Evolutionary conservation across 2,888 invertebrate genomes (phyloP).

Genomic region (Drosophila subquinaria): DNA sequence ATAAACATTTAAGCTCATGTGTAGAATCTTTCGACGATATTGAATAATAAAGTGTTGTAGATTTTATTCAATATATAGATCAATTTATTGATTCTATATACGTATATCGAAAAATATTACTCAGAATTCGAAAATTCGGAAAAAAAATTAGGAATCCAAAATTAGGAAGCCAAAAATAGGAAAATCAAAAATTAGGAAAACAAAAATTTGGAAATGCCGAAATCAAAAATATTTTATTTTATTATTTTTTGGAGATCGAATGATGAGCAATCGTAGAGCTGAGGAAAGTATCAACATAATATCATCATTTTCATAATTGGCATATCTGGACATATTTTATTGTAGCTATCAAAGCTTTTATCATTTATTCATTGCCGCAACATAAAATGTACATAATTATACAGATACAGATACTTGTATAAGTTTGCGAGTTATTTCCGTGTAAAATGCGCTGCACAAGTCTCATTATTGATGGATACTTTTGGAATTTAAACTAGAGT

Average conservation of each 20-base stretch:
- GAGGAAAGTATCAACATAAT: neutral
- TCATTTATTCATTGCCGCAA: conserved; percentile 49
- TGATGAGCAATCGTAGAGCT: neutral
- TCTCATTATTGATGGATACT: conserved; percentile 20
- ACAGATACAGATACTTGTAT: neutral
- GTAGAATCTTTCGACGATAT: neutral
- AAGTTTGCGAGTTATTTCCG: conserved; percentile 6
- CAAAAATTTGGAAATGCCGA: too few relatives aligned
- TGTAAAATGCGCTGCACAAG: conserved; percentile 26
- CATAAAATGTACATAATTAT: conserved; percentile 31
- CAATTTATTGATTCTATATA: too few relatives aligned
- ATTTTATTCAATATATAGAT: neutral
- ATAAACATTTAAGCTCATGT: neutral
- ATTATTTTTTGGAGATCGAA: neutral
- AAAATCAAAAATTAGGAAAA: too few relatives aligned
- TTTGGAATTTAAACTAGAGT: conserved; percentile 33
- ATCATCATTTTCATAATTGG: neutral
- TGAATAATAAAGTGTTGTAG: neutral
- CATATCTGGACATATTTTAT: neutral
- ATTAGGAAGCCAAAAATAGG: too few relatives aligned
- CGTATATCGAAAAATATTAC: too few relatives aligned
- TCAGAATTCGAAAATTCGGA: too few relatives aligned
- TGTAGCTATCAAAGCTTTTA: neutral
- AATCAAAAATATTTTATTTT: too few relatives aligned
- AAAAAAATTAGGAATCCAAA: too few relatives aligned